Conservation (phyloP, 2,888 invertebrate species). For the Gisinianus flammeolus region DNA sequence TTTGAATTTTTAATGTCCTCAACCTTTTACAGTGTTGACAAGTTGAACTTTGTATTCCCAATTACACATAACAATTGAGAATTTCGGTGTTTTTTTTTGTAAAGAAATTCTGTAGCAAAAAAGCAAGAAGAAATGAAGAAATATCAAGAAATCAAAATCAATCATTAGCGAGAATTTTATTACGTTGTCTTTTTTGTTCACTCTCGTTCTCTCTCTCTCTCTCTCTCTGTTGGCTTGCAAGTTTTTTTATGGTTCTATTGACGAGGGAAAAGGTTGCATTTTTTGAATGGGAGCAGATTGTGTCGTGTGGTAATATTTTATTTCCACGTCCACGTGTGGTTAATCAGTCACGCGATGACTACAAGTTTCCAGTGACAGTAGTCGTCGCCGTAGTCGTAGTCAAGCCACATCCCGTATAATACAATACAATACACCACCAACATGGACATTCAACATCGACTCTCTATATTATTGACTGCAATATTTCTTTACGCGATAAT, state of each 20-base stretch:
- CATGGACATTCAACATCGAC: not conserved
- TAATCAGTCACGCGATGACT: slow-evolving; percentile 56
- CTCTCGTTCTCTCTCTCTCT: not conserved
- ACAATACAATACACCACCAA: not conserved
- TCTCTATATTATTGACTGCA: not conserved
- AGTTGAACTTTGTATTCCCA: too few species aligned
- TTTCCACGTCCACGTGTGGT: slow-evolving; percentile 51
- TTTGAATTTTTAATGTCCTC: too few species aligned
- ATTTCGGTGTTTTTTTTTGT: too few species aligned
- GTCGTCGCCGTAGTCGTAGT: not conserved
- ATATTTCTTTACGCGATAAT: too few species aligned
- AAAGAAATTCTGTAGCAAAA: too few species aligned
- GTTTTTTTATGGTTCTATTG: not conserved
- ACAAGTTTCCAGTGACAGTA: slow-evolving; percentile 14
- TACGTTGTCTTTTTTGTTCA: slow-evolving; percentile 9
- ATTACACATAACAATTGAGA: too few species aligned
- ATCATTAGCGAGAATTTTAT: slow-evolving; percentile 50
- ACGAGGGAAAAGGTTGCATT: not conserved
- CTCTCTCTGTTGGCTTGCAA: not conserved
- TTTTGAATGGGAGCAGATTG: slow-evolving; percentile 32
- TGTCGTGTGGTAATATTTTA: slow-evolving; percentile 50
- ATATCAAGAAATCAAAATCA: slow-evolving; percentile 41
- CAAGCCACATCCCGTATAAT: too few species aligned
- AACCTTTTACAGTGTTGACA: too few species aligned
- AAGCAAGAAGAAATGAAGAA: not conserved